Conservation (phyloP, 2,888 invertebrate genomes). For the Zeuzera pyrina region DNA sequence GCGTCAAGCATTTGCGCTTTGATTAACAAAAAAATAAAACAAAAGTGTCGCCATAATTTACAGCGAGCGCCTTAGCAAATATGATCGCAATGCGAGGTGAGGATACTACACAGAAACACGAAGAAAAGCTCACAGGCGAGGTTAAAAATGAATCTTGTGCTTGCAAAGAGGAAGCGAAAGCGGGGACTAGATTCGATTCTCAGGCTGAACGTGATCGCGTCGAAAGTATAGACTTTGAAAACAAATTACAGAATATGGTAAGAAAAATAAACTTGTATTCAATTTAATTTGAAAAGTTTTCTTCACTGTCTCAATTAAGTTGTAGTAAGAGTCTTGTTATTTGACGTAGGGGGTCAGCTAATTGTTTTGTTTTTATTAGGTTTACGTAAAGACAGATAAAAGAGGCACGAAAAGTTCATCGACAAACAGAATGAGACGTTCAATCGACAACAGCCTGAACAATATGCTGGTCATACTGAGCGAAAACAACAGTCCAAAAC, state of each 20-base stretch:
- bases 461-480: slow-evolving; percentile 54
- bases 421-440: slow-evolving; percentile 29
- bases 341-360: too few relatives aligned
- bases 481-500: slow-evolving; percentile 31
- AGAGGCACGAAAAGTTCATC: slow-evolving; percentile 17
- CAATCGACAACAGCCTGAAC: slow-evolving; percentile 37
- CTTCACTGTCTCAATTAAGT: too few relatives aligned
- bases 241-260: slow-evolving; percentile 86
- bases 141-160: slow-evolving; percentile 43
- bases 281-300: too few relatives aligned
- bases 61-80: slow-evolving; percentile 50
- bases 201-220: slow-evolving; percentile 65
- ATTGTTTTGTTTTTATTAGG: too few relatives aligned
- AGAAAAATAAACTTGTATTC: too few relatives aligned
- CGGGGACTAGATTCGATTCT: slow-evolving; percentile 39
- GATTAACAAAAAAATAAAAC: slow-evolving; percentile 1
- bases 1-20: too few relatives aligned
- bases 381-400: slow-evolving; percentile 39
- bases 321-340: too few relatives aligned
- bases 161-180: slow-evolving; percentile 31
- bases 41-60: background rate
- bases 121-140: slow-evolving; percentile 51
- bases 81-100: slow-evolving; percentile 43
- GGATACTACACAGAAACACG: slow-evolving; percentile 31
- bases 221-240: slow-evolving; percentile 82